Base-by-base conservation (phyloP, 2,888 invertebrate genomes). In the Sialis lutaria region DNA sequence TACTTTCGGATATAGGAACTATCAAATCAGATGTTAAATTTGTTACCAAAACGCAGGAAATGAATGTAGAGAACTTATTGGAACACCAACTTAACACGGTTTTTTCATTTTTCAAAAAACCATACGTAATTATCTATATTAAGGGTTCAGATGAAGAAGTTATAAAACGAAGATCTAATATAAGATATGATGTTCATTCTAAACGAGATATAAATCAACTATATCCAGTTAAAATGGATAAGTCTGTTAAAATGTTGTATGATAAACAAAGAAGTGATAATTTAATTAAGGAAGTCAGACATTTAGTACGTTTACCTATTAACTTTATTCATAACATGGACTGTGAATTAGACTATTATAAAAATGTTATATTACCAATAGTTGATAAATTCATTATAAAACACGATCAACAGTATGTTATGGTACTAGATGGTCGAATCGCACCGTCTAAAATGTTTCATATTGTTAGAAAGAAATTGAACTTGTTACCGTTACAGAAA, bases 371-470 rank as follows among this genome's bases (percentile, higher is more conserved):
- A 4, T 56, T 66, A 33, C 63, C 69, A 6, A 61, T 59, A 48
- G 62, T 79, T 37, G 69, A 77, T 54, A 64, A 65, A 37, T 65
- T 69, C 57, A 56, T 77, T 35, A 58, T 72, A 46, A 60, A 67
- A 13, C 73, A 69, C 56, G 63, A 75, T 55, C 71, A 74, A 1
- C 69, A 73, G 53, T 61, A 63, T 55, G 64, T 75, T 39, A 64
- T 79, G 32, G 73, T 72, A 60, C 56, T 79, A 42, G 77, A 79
- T 59, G 77, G 73, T 1, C 64, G 77, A 33, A 61, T 63, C 35
- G 58, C 69, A 30, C 53, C 62, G 12, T 57, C 62, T 41, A 60
- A 68, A 53, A 71, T 75, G 68, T 65, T 77, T 54, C 55, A 70
- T 52, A 60, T 69, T 33, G 51, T 76, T 40, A 61, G 63, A 51